Conservation (phyloP, 2,113 vertebrate species). For the Heterotis niloticus region DNA sequence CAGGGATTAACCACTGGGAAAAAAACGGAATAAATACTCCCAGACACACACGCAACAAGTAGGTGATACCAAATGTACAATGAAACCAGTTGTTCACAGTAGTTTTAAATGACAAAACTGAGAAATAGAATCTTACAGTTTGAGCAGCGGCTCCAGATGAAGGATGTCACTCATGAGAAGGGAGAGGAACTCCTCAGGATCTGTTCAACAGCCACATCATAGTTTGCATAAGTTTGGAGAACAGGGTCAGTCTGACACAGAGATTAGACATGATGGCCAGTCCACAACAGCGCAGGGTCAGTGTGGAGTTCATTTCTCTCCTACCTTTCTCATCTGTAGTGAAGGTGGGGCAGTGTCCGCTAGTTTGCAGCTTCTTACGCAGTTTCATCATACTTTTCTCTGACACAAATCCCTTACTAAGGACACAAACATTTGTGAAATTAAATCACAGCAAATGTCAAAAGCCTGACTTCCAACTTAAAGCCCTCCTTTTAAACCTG, state of each 20-base stretch:
- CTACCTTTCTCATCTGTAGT: conserved; percentile 83
- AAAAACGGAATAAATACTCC: neutral
- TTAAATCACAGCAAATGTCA: neutral
- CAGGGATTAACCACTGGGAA: too few relatives aligned
- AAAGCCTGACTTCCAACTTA: neutral
- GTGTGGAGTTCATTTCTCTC: neutral
- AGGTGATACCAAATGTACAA: too few relatives aligned
- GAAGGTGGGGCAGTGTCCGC: conserved; percentile 74
- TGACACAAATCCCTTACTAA: conserved; percentile 75
- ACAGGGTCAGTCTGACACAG: neutral
- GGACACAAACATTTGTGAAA: conserved; percentile 12
- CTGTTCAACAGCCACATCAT: conserved; percentile 49
- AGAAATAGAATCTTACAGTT: conserved; percentile 64
- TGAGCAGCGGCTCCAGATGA: conserved; percentile 76
- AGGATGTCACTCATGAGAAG: conserved; percentile 82
- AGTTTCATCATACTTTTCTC: conserved; percentile 75
- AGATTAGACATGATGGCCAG: too few relatives aligned
- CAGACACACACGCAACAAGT: neutral
- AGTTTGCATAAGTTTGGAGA: neutral
- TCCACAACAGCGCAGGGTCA: neutral
- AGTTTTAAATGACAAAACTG: too few relatives aligned
- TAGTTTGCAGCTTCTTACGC: conserved; percentile 71
- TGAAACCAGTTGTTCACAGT: neutral
- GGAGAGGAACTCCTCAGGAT: conserved; percentile 85
- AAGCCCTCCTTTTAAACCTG: neutral